These are phyloP conservation scores for Hypomecis atomaria DNA, from an alignment of 2,888 invertebrate species.

Conservation along the genomic window DNA sequence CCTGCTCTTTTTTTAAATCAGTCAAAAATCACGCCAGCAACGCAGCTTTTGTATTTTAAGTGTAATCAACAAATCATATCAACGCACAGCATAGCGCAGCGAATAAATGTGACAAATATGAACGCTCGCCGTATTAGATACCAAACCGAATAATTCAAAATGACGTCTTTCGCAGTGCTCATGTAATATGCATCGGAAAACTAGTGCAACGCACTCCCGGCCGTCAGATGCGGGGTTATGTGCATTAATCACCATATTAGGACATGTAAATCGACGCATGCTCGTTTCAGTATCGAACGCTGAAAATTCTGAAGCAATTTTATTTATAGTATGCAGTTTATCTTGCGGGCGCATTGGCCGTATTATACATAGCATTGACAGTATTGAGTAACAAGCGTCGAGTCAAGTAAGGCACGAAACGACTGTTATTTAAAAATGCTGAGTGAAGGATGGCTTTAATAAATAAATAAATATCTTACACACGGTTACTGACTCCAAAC, in stretches of 20 bases:
- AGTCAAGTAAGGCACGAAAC: no score
- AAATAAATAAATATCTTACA: no score
- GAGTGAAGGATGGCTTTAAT: no score
- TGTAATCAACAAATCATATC: no score
- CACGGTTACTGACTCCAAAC: no score
- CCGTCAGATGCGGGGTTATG: neutral
- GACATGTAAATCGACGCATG: neutral
- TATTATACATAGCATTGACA: neutral
- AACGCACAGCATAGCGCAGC: no score
- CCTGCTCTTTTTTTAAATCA: no score
- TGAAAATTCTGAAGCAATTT: slow-evolving; percentile 1
- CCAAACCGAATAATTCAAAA: neutral
- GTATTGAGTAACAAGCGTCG: no score
- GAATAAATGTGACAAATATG: no score
- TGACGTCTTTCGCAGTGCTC: neutral
- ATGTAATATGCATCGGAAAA: neutral
- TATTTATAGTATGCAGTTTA: neutral
- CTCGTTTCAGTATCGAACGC: neutral
- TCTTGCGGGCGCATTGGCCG: neutral
- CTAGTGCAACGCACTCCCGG: neutral
- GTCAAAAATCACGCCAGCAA: no score
- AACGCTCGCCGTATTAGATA: neutral
- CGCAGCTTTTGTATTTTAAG: no score
- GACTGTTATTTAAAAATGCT: no score
- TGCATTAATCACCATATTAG: neutral